Evolutionary conservation across 1,140 invertebrate species (phyloP).

Genomic region (Drosophila murphyi): DNA sequence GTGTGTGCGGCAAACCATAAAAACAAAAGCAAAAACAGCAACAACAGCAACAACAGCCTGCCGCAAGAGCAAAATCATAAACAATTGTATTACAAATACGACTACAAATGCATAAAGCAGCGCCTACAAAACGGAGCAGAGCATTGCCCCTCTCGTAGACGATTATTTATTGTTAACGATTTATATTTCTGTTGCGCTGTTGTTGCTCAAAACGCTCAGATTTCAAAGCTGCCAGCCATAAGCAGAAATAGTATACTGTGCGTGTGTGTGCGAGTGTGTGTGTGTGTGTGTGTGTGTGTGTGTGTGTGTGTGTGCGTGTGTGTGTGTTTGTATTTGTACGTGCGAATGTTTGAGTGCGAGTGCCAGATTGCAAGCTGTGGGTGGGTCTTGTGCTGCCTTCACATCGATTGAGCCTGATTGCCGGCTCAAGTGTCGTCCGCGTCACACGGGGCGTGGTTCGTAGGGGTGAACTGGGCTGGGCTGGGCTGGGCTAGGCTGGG

Average conservation of each 20-base stretch:
- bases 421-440: conserved; percentile 77
- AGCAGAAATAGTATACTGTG: background rate
- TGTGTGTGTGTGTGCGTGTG: conserved; percentile 5
- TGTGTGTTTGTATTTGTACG: conserved; percentile 45
- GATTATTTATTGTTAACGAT: conserved; percentile 83
- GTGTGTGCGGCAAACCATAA: conserved; percentile 46
- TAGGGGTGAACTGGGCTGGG: conserved; percentile 21
- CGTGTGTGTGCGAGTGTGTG: background rate
- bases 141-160: conserved; percentile 63
- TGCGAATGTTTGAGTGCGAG: conserved; percentile 68
- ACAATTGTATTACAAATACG: conserved; percentile 81
- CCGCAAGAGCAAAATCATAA: conserved; percentile 77
- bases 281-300: conserved; percentile 14
- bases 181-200: conserved; percentile 59
- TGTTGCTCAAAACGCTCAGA: conserved; percentile 57
- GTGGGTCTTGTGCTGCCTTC: conserved; percentile 41
- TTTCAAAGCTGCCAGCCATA: conserved; percentile 58
- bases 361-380: conserved; percentile 67
- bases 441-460: conserved; percentile 65
- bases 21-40: conserved; percentile 43
- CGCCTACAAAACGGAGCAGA: conserved; percentile 41
- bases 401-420: conserved; percentile 78
- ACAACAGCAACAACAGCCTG: background rate
- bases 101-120: conserved; percentile 81
- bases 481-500: conserved; percentile 4